Base-by-base conservation (phyloP, 1,140 invertebrate species). In the Lucilia sericata region DNA sequence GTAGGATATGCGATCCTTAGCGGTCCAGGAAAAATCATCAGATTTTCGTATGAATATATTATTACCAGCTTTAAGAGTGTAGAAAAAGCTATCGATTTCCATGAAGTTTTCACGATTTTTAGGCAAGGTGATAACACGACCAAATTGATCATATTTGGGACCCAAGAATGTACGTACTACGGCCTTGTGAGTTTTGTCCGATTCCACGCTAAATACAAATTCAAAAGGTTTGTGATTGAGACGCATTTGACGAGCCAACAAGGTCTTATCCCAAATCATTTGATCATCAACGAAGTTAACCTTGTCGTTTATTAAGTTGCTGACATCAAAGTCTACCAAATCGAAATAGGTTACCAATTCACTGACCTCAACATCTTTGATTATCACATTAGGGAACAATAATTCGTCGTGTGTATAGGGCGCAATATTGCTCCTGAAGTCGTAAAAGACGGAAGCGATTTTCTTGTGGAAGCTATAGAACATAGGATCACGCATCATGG, bases 401-500 rank as follows among this genome's bases (percentile, higher is more conserved):
- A 95, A 89, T 82, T 95, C 93, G 10, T 94, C 92, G 55, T 91
- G 89, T 8, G 92, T 93, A 91, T 96, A 96, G 2, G 91, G 91
- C 7, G 91, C 90, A 76, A 95, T 87, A 78, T 91, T 91, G 60
- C 91, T 85, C 85, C 94, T 94, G 74, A 92, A 86, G 51, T 92
- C 91, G 81, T 92, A 91, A 85, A 92, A 93, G 83, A 91, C 91
- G 84, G 92, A 88, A 47, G 91, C 87, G 85, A 94, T 90, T 85
- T 93, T 92, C 86, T 94, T 93, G 88, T 92, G 92, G 86, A 95
- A 91, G 82, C 92, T 92, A 92, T 94, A 95, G 92, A 94, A 95
- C 80, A 93, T 91, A 14, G 94, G 94, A 89, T 95, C 95, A 80
- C 95, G 93, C 82, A 94, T 87, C 85, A 93, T 93, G 34, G 94